These are phyloP conservation scores for Physocephala rufipes DNA, from an alignment of 2,888 invertebrate species.

Conservation along the genomic window DNA sequence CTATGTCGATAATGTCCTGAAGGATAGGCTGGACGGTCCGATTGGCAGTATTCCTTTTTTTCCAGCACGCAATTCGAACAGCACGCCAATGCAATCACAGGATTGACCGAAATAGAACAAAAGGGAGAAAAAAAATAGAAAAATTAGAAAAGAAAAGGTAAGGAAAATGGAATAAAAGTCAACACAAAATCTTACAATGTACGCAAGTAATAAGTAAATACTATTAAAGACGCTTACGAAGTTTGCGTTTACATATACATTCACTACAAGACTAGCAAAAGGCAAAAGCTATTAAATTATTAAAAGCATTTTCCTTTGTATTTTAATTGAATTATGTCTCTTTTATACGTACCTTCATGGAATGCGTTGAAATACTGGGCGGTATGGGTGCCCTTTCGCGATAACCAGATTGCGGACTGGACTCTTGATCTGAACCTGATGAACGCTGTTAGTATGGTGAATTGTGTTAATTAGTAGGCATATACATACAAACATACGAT, in stretches of 20 bases:
- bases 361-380: slow-evolving; percentile 76
- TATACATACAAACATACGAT: background rate
- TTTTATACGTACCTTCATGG: slow-evolving; percentile 72
- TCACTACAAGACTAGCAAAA: slow-evolving; percentile 1
- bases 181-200: slow-evolving; percentile 39
- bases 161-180: slow-evolving; percentile 32
- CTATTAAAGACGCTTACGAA: background rate
- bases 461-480: slow-evolving; percentile 19
- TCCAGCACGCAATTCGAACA: no score
- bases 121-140: slow-evolving; percentile 23
- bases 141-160: slow-evolving; percentile 13
- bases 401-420: slow-evolving; percentile 65
- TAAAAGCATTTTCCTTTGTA: background rate
- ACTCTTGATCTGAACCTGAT: slow-evolving; percentile 67
- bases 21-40: slow-evolving; percentile 63
- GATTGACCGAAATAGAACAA: background rate
- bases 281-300: slow-evolving; percentile 21
- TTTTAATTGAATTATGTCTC: no score
- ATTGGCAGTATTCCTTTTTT: slow-evolving; percentile 69
- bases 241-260: background rate
- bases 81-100: slow-evolving; percentile 36
- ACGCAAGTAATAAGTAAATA: background rate
- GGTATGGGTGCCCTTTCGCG: slow-evolving; percentile 69
- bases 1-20: slow-evolving; percentile 67
- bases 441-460: slow-evolving; percentile 59